Conservation (phyloP, 1,140 invertebrate species). For the Camponotus vicinus region DNA sequence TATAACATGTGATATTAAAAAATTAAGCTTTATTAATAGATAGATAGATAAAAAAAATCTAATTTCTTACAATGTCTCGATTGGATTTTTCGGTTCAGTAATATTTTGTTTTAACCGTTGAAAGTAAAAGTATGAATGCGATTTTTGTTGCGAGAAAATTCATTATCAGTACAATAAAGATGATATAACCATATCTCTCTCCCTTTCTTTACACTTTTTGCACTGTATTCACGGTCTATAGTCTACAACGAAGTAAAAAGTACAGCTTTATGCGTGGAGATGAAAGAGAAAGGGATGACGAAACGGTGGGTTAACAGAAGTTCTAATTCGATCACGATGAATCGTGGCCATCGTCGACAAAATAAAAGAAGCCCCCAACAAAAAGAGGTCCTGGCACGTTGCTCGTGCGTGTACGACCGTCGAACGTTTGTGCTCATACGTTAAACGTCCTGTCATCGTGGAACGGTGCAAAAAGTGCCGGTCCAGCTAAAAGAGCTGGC, state of each 20-base stretch:
- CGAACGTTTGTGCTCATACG: constrained; percentile 55
- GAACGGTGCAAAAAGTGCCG: constrained; percentile 60
- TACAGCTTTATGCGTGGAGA: constrained; percentile 32
- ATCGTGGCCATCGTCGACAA: constrained; percentile 57
- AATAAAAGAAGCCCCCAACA: constrained; percentile 57
- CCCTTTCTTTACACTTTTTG: constrained; percentile 12
- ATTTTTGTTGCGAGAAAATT: constrained; percentile 5
- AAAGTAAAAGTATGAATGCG: neutral
- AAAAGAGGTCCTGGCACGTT: constrained; percentile 34
- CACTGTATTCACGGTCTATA: neutral
- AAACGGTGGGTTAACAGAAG: constrained; percentile 41
- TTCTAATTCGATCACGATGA: constrained; percentile 60
- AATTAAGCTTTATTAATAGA: neutral
- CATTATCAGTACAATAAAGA: constrained; percentile 11
- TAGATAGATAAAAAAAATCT: neutral
- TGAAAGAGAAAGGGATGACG: constrained; percentile 33
- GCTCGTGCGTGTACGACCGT: constrained; percentile 41
- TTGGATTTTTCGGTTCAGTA: neutral
- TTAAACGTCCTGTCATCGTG: constrained; percentile 63
- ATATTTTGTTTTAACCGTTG: neutral
- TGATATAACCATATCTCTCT: constrained; percentile 1
- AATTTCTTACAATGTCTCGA: neutral
- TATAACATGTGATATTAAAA: neutral
- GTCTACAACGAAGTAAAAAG: constrained; percentile 12
- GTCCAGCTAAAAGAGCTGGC: constrained; percentile 41